Base-by-base conservation (phyloP, 2,113 vertebrate species). In the Centropristis striata region DNA sequence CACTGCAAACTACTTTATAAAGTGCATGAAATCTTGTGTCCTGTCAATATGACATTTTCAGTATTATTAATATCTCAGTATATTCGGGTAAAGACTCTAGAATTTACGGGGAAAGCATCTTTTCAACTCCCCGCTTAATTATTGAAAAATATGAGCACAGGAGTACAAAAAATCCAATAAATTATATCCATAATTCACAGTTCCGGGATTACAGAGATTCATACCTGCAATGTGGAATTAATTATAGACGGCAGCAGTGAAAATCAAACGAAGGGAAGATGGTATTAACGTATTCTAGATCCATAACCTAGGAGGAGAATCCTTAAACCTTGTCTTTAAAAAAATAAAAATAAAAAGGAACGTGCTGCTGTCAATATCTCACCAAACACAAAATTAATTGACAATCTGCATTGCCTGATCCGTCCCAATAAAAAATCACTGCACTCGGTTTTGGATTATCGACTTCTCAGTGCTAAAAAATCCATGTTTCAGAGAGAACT, bases 151-250 rank as follows among this genome's bases (percentile, higher is more conserved):
- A 87, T 75, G 82, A 90, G 82, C 58, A 80, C 39, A 86, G 54
- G 46, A 86, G 59, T 74, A 64, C 42, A 71, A 87, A 88, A 92
- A 91, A 94, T 89, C 84, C 91, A 92, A 92, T 92, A 92, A 88
- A 92, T 90, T 78, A 90, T 71, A 92, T 94, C 74, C 86, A 94
- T 94, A 91, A 95, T 94, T 94, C 89, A 93, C 86, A 91, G 83
- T 91, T 86, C 67, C 70, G 80, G 89, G 90, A 93, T 94, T 94
- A 91, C 82, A 92, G 78, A 90, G 89, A 85, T 94, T 94, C 85
- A 90, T 85, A 86, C 87, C 87, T 86, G 86, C 86, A 90, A 88
- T 67, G 58, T 80, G 90, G 87, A 94, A 95, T 93, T 92, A 81
- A 92, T 94, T 93, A 93, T 87, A 71, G 80, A 88, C 78, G 80